Evolutionary conservation across 2,113 vertebrate species (phyloP).

Genomic region (Climacteris rufus): DNA sequence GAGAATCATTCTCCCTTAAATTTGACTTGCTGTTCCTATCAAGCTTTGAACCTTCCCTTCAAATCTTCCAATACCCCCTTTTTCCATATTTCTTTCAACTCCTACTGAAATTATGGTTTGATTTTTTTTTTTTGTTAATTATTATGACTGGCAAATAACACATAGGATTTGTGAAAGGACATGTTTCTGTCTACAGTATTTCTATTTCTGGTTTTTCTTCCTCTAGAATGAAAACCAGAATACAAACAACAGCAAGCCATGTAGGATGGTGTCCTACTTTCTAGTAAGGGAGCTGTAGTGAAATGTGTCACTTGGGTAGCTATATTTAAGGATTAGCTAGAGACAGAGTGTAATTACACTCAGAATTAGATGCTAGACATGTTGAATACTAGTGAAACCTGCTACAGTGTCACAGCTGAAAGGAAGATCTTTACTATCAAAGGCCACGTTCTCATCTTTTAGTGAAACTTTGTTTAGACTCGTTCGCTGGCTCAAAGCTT

Average conservation of each 20-base stretch:
- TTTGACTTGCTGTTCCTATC: background rate
- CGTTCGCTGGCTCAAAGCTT: fast-evolving
- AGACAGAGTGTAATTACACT: background rate
- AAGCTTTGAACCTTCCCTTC: background rate
- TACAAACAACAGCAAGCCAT: background rate
- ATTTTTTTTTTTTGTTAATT: background rate
- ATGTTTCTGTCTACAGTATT: background rate
- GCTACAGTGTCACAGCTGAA: background rate
- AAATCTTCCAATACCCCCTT: background rate
- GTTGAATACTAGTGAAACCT: background rate
- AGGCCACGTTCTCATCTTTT: background rate
- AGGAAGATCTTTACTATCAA: background rate
- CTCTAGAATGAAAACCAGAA: background rate
- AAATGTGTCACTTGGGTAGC: background rate
- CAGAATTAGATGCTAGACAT: constrained; percentile 3
- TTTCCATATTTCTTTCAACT: background rate
- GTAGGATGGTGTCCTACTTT: constrained; percentile 24
- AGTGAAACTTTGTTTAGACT: background rate
- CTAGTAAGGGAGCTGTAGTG: background rate
- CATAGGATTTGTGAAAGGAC: background rate
- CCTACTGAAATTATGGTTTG: background rate
- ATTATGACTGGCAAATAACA: background rate
- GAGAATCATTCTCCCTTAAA: background rate
- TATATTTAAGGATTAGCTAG: background rate
- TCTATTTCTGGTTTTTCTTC: background rate